Conservation (phyloP, 2,113 vertebrate species). For the Passer montanus region DNA sequence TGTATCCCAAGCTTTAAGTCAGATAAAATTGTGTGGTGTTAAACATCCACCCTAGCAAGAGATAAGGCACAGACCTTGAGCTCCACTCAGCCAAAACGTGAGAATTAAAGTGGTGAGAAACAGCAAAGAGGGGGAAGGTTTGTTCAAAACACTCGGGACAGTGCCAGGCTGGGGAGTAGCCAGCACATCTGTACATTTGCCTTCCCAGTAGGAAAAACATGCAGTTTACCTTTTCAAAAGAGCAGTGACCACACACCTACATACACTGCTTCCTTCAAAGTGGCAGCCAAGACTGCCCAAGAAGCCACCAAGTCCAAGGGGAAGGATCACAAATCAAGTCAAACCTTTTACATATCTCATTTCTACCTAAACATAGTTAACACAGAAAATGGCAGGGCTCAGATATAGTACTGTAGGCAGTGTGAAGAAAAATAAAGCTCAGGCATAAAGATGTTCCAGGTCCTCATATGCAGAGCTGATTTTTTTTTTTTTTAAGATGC, state of each 20-base stretch:
- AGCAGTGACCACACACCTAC: background rate
- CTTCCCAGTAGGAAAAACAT: background rate
- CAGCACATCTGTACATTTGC: background rate
- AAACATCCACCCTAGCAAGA: background rate
- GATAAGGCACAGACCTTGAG: background rate
- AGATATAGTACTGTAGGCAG: background rate
- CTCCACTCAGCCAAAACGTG: background rate
- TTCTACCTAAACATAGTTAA: background rate
- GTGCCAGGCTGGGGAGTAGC: background rate
- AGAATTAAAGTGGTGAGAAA: background rate
- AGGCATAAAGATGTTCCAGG: background rate
- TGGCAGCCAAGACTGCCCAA: background rate
- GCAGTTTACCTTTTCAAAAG: background rate
- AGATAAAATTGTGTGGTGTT: background rate
- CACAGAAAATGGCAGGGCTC: background rate
- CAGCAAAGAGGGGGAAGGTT: background rate
- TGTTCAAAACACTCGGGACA: background rate
- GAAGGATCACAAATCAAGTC: background rate
- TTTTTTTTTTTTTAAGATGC: background rate
- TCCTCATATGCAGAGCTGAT: background rate
- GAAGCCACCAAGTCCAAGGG: background rate
- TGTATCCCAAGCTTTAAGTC: background rate
- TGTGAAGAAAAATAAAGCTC: background rate
- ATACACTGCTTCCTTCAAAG: background rate
- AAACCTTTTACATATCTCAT: background rate